A percentile compares a stretch with the other conserved stretches of the same genome.
phyloP scores from a whole-genome alignment of 1,140 invertebrate genomes.

The Zaprionus kolodkinae region DNA sequence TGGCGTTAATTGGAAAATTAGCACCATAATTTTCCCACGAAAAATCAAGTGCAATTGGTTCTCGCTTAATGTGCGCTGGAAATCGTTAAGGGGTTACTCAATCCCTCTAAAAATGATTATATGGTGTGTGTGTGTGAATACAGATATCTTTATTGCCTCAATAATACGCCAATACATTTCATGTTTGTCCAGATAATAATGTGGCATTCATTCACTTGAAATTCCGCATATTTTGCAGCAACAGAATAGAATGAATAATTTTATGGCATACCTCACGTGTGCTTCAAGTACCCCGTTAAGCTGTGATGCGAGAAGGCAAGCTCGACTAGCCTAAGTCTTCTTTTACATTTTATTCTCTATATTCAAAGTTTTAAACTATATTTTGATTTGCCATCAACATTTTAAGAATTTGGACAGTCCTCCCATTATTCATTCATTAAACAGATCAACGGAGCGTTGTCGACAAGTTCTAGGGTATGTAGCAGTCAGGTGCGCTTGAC shows the following conservation, averaged over 20 bases:
- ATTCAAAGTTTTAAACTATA: too few species aligned
- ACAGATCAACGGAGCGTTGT: too few species aligned
- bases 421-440: too few species aligned
- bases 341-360: background rate
- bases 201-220: conserved; percentile 13
- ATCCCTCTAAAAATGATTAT: background rate
- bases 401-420: too few species aligned
- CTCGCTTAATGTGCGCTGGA: background rate
- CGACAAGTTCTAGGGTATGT: background rate
- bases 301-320: background rate
- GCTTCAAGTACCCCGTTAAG: conserved; percentile 18
- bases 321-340: background rate
- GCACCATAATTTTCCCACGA: conserved; percentile 9
- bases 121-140: background rate
- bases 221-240: conserved; percentile 34
- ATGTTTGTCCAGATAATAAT: conserved; percentile 29
- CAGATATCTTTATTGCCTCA: conserved; percentile 3
- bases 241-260: conserved; percentile 10
- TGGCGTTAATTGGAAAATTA: conserved; percentile 33
- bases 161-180: conserved; percentile 27
- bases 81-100: conserved; percentile 14
- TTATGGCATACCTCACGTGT: conserved; percentile 42
- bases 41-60: conserved; percentile 18
- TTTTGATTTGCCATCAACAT: too few species aligned
- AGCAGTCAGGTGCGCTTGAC: background rate